Evolutionary conservation across 1,140 invertebrate species (phyloP), one percentile per base, ranked within the genome.

Genomic region (Andrena cerasifolii): DNA sequence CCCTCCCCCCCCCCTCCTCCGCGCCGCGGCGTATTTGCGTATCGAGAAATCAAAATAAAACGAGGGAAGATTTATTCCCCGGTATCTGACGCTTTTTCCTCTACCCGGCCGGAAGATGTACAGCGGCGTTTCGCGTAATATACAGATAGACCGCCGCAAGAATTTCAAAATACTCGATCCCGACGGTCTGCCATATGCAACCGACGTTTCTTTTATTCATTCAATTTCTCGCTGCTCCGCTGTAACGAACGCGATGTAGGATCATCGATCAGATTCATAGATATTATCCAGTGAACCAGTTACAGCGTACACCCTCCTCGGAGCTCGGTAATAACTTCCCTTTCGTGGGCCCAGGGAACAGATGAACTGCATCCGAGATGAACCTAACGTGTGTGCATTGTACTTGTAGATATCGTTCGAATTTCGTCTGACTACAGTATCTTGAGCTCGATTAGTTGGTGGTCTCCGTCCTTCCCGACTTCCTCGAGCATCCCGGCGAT

Each of bases 181-280:
- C 31, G 4, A 0, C 26, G 24, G 24, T 58, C 10, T 8, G 5
- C 18, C 31, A 3, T 28, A 26, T 24, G 49, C 18, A 43, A 45
- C 10, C 26, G 51, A 5, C 2, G 10, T 40, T 77, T 77, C 66
- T 77, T 77, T 77, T 71, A 77, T 77, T 77, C 75, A 54, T 77
- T 71, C 45, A 66, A 28, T 16, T 40, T 18, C 18, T 6, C 54
- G 4, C 33, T 12, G 56, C 21, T 33, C 21, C 33, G 36, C 31
- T 12, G 31, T 40, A 26, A 58, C 31, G 65, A 58, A 26, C 24
- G 5, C 21, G 28, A 26, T 33, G 28, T 40, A 75, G 5, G 28
- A 40, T 21, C 24, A 28, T 33, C 40, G 53, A 14, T n/a, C 14
- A 54, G 43, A 74, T 74, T 74, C 63, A 74, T 74, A 53, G 71